Evolutionary conservation across 2,797 vertebrate species (phyloP), one percentile per base, ranked within the genome.

Genomic region (Tachyglossus aculeatus): DNA sequence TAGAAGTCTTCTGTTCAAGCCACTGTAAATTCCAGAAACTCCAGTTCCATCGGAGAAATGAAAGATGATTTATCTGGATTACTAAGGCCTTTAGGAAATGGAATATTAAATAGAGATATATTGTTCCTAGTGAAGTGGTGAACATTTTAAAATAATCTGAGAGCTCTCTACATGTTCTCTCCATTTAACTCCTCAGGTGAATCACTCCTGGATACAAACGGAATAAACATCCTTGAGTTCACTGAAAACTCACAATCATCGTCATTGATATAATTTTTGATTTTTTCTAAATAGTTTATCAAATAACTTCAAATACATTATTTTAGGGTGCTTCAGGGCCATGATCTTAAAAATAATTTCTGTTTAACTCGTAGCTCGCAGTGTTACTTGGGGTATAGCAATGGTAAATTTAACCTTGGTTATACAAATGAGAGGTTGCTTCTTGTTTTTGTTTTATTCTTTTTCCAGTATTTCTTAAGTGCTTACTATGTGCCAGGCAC

Each of bases 1-100:
- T 61, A 73, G 58, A 18, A 74, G 71, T 44, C 78, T 57, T 52
- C 77, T 53, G 64, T 64, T 57, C 64, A 76, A 82, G 52, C 65
- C 52, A 53, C 45, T 59, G 77, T 83, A 76, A 83, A 87, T 80
- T 80, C 81, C 61, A 66, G 25, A 9, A 73, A 61, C 58, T 76
- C 76, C 79, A 81, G 80, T 80, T 83, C 73, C 80, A 31, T 78
- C 62, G 85, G 65, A 76, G 71, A 85, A 85, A 73, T 81, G 70
- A 87, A 83, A 60, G 36, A 44, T 85, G 78, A 74, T 81, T 61
- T 71, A 68, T 41, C 53, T 78, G 65, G 66, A 79, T 57, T 68
- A 45, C 48, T 41, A 64, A 69, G 48, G 38, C 45, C 36, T 11
- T 80, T 41, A 64, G 56, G 71, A 53, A 77, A 69, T 52, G n/a